Evolutionary conservation across 2,888 invertebrate species (phyloP).

Genomic region (Pseudococcus viburni): DNA sequence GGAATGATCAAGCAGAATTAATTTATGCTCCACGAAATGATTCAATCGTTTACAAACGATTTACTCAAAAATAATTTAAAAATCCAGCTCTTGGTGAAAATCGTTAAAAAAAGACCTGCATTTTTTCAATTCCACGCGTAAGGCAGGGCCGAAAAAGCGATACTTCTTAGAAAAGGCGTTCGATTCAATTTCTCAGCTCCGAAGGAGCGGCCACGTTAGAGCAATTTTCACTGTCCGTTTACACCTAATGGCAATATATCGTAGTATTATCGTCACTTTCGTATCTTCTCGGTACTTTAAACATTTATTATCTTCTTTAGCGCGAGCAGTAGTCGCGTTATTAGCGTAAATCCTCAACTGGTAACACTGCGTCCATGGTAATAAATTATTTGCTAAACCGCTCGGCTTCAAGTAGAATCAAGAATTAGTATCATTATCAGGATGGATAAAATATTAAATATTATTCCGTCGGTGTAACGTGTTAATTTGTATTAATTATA

Average conservation of each 20-base stretch:
- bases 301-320: conserved; percentile 36
- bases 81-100: no score
- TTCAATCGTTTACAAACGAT: background rate
- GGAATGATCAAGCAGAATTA: no score
- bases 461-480: conserved; percentile 18
- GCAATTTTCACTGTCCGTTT: conserved; percentile 41
- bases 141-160: background rate
- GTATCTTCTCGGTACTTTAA: conserved; percentile 9
- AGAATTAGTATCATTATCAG: conserved; percentile 48
- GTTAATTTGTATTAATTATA: background rate
- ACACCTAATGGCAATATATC: conserved; percentile 18
- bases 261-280: conserved; percentile 41
- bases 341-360: conserved; percentile 50
- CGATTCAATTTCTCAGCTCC: conserved; percentile 2
- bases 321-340: background rate
- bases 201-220: background rate
- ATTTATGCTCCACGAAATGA: background rate
- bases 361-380: conserved; percentile 13
- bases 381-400: conserved; percentile 55
- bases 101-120: background rate
- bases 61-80: background rate
- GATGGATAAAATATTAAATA: conserved; percentile 54
- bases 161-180: background rate
- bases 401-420: conserved; percentile 40
- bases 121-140: background rate